Evolutionary conservation across 2,113 vertebrate genomes (phyloP).

Genomic region (Myotis brandtii): DNA sequence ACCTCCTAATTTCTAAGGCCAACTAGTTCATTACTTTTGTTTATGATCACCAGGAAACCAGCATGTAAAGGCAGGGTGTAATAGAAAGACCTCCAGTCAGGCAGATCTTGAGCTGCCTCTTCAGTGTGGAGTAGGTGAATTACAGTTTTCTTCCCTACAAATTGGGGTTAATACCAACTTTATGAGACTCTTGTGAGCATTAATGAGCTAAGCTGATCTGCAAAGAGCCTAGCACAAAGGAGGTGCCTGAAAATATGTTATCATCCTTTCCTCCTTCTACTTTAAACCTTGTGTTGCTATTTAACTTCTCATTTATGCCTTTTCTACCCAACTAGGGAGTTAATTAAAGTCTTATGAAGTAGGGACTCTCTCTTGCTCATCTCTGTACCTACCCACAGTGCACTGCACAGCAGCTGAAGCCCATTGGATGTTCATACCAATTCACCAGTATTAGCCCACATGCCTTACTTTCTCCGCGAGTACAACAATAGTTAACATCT

Average conservation of each 20-base stretch:
- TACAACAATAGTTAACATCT: not conserved
- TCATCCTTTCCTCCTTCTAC: not conserved
- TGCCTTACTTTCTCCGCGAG: not conserved
- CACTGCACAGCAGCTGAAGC: not conserved
- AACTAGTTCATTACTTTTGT: not conserved
- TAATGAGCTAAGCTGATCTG: not conserved
- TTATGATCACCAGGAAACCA: not conserved
- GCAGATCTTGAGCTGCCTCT: not conserved
- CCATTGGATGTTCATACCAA: not conserved
- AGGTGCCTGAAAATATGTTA: not conserved
- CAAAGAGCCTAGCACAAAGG: not conserved
- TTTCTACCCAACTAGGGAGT: not conserved
- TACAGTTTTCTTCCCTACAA: not conserved
- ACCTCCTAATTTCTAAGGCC: not conserved
- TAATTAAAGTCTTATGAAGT: not conserved
- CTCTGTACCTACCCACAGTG: not conserved
- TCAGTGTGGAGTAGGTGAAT: not conserved
- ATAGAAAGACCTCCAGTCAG: not conserved
- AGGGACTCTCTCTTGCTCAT: not conserved
- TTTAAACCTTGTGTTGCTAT: not conserved
- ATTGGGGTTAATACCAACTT: not conserved
- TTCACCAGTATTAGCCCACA: not conserved
- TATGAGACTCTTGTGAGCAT: not conserved
- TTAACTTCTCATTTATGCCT: conserved; percentile 23
- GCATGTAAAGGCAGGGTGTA: not conserved